These are phyloP conservation scores for Sardina pilchardus DNA, from an alignment of 2,113 vertebrate species.

Conservation along the genomic window DNA sequence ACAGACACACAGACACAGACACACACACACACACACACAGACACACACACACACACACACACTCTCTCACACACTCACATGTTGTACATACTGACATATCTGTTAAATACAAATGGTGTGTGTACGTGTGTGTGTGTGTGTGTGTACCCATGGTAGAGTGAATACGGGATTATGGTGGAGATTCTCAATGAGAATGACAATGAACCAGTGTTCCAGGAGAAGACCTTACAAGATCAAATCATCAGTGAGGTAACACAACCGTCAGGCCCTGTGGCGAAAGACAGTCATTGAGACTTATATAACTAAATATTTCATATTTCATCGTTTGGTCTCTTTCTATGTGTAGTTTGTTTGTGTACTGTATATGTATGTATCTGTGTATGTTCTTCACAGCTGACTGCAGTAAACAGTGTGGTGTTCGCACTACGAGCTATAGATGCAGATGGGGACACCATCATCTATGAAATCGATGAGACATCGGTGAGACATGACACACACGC, in stretches of 20 bases:
- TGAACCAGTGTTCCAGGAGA: conserved; percentile 69
- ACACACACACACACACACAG: background rate
- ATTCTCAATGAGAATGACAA: conserved; percentile 82
- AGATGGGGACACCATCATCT: conserved; percentile 77
- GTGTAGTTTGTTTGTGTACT: background rate
- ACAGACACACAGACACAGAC: background rate
- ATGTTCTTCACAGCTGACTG: conserved; percentile 61
- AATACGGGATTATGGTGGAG: conserved; percentile 75
- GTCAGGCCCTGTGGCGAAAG: background rate
- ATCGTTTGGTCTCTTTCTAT: background rate
- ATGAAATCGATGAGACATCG: conserved; percentile 71
- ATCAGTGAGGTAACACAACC: conserved; percentile 72
- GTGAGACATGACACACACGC: conserved; percentile 55
- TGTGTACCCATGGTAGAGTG: conserved; percentile 52
- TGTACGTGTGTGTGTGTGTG: background rate
- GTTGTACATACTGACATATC: background rate
- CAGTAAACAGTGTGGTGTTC: conserved; percentile 76
- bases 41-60: background rate
- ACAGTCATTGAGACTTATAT: too few species aligned
- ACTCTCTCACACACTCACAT: conserved; percentile 12
- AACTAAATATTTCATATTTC: too few species aligned
- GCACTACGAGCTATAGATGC: conserved; percentile 74
- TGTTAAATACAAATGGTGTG: background rate
- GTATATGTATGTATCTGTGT: background rate
- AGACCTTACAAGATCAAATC: conserved; percentile 57